phyloP scores from a whole-genome alignment of 1,140 invertebrate genomes.

The Neomicropteryx cornuta region DNA sequence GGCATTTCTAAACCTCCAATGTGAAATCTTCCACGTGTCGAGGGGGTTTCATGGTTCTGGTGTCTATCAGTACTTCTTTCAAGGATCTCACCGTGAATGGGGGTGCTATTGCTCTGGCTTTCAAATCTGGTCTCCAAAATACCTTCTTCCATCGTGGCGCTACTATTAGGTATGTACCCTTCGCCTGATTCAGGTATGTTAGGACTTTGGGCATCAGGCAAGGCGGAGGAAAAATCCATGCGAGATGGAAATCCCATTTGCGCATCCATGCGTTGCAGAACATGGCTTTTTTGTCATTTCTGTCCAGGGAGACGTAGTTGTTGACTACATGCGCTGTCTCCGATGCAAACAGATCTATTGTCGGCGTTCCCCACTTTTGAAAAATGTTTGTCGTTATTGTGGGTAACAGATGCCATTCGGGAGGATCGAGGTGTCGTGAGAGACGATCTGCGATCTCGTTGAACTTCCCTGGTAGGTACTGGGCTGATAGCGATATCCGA shows the following conservation, averaged over 20 bases:
- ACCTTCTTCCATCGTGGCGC: constrained; percentile 6
- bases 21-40: constrained; percentile 15
- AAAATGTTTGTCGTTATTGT: constrained; percentile 12
- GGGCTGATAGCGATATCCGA: constrained; percentile 11
- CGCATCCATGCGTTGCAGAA: constrained; percentile 19
- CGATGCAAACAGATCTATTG: constrained; percentile 19
- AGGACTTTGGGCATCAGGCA: constrained; percentile 15
- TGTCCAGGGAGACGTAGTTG: constrained; percentile 15
- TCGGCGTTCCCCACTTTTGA: constrained; percentile 14
- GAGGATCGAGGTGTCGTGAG: constrained; percentile 12
- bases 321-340: constrained; percentile 13
- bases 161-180: constrained; percentile 7
- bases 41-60: constrained; percentile 16
- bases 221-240: constrained; percentile 19
- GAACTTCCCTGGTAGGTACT: constrained; percentile 14
- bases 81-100: constrained; percentile 13
- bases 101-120: not conserved
- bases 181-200: constrained; percentile 13
- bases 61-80: constrained; percentile 16
- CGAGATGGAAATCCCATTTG: constrained; percentile 16
- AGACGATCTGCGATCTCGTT: constrained; percentile 18
- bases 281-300: constrained; percentile 10
- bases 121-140: constrained; percentile 7
- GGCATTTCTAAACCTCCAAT: constrained; percentile 23
- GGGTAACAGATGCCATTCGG: constrained; percentile 19